phyloP scores from a whole-genome alignment of 2,797 vertebrate species.

The Karalla daura region DNA sequence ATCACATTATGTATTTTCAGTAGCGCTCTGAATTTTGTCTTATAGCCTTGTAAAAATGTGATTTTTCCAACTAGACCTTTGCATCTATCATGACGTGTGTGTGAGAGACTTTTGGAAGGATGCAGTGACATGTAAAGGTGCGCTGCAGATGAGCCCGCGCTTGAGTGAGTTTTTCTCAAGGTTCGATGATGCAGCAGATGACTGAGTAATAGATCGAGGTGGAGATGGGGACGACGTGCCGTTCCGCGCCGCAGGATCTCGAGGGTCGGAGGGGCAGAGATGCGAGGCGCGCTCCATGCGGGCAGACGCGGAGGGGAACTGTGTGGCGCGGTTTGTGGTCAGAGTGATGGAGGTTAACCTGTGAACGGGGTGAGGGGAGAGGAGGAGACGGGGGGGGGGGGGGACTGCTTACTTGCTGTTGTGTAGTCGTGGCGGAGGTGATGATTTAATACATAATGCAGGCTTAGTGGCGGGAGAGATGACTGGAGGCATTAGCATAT shows the following conservation, averaged over 20 bases:
- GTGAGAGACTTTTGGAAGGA: no score
- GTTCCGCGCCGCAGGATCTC: not conserved
- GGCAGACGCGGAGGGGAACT: not conserved
- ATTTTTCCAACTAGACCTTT: no score
- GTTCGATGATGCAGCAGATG: not conserved
- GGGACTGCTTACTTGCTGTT: constrained; percentile 10
- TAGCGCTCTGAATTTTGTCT: no score
- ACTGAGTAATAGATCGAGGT: not conserved
- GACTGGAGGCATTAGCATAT: constrained; percentile 33
- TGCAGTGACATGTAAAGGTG: no score
- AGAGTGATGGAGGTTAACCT: not conserved
- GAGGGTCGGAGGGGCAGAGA: not conserved
- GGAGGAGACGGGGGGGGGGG: not conserved
- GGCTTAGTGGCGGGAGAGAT: not conserved
- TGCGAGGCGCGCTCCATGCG: not conserved
- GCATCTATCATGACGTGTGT: no score
- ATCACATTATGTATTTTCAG: no score
- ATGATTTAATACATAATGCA: constrained; percentile 8
- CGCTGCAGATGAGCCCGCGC: no score
- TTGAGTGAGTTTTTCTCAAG: not conserved
- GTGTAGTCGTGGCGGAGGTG: constrained; percentile 9
- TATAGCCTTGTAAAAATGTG: no score
- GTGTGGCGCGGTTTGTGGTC: no score
- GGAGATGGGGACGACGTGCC: not conserved
- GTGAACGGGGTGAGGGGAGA: not conserved